phyloP scores from a whole-genome alignment of 2,797 vertebrate genomes.

The Hafferia zeledoni region DNA sequence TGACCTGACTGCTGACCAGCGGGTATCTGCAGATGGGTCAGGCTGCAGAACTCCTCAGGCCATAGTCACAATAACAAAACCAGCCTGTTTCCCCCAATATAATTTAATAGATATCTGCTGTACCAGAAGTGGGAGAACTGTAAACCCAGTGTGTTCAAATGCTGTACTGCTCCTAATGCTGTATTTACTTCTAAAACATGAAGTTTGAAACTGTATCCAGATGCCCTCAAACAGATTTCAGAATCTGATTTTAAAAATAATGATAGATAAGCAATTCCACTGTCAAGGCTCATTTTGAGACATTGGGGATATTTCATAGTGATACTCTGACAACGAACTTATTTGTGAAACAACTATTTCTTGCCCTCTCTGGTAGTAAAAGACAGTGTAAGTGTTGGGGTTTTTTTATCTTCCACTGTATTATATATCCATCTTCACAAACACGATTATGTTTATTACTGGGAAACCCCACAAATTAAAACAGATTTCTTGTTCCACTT shows the following conservation, averaged over 20 bases:
- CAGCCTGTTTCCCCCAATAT: background rate
- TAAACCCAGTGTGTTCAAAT: background rate
- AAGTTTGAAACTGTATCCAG: background rate
- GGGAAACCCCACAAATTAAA: background rate
- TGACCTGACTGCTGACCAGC: background rate
- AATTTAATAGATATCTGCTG: background rate
- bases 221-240: background rate
- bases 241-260: background rate
- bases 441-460: background rate
- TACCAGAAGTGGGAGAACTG: background rate
- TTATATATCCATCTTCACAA: background rate
- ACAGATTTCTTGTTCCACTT: background rate
- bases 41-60: background rate
- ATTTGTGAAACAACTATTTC: background rate
- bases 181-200: background rate
- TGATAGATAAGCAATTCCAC: background rate
- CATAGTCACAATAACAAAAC: background rate
- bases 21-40: background rate
- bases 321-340: background rate
- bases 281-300: background rate
- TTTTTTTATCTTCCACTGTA: background rate
- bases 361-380: background rate
- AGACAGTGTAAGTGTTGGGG: background rate
- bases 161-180: background rate
- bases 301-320: background rate